Evolutionary conservation across 2,888 invertebrate species (phyloP), one percentile per base, ranked within the genome.

Genomic region (Auanema freiburgensis): DNA sequence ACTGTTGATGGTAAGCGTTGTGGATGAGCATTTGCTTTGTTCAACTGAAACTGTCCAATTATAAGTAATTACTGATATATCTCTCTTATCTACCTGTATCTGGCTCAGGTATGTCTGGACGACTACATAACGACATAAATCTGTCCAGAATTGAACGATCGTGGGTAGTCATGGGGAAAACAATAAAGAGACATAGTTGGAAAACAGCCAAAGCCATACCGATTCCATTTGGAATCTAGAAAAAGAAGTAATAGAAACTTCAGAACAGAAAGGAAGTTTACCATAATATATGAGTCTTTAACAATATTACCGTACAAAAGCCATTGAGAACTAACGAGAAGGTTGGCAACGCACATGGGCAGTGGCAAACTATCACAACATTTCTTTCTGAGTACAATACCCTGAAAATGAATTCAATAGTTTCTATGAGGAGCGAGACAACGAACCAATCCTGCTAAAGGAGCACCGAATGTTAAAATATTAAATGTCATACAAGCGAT

Each of bases 261-360:
- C 12, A n/a, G 54, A n/a, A 0, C 53, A 18, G 42, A 43, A 12
- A 23, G 25, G 44, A n/a, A 23, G 73, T 84, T 85, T 85, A 92
- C 91, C 77, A 91, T 87, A 78, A 92, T 87, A 85, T 91, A 92
- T 63, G 86, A 83, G 84, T 92, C 91, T 67, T 88, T 85, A 63
- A 92, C 87, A 49, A 91, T 89, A 71, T 90, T 87, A 23, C 92
- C 92, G 84, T 92, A 93, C 0, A 91, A 81, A 58, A 90, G 86
- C 92, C 92, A 93, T 82, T 90, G 88, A 67, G 88, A 88, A 25
- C 90, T 88, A n/a, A 93, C 92, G 8, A 92, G 80, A 18, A 91
- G 88, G 68, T 91, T 93, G 77, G 91, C 90, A 50, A 91, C 85
- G 78, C 93, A 92, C 69, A 95, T 87, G 5, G 93, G 91, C 84